These are phyloP conservation scores for Coremacera marginata DNA, from an alignment of 2,888 invertebrate species.

Conservation along the genomic window DNA sequence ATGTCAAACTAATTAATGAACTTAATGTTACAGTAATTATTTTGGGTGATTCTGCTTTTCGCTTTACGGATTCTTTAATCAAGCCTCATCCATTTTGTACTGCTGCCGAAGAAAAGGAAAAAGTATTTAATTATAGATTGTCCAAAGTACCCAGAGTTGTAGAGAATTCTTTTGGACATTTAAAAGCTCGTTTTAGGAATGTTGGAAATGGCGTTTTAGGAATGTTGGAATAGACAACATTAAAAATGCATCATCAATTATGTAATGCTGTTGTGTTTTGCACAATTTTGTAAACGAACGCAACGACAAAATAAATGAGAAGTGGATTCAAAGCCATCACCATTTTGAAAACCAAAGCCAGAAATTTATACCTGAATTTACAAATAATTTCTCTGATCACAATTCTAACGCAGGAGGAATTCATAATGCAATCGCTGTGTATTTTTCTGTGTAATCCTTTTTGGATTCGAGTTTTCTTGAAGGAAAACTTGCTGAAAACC, in stretches of 20 bases:
- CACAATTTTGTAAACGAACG: background rate
- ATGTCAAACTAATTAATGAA: background rate
- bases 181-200: background rate
- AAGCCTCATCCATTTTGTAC: constrained; percentile 40
- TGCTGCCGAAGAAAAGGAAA: background rate
- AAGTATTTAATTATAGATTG: constrained; percentile 27
- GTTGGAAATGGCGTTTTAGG: constrained; percentile 7
- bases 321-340: too few species aligned
- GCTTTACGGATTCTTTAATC: constrained; percentile 36
- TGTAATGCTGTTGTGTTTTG: background rate
- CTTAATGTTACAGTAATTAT: constrained; percentile 24
- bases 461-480: too few species aligned
- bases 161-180: constrained; percentile 30
- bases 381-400: too few species aligned
- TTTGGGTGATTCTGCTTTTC: constrained; percentile 41
- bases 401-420: too few species aligned
- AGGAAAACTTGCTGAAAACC: too few species aligned
- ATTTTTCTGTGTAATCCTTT: too few species aligned
- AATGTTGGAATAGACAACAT: constrained; percentile 14
- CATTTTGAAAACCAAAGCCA: too few species aligned
- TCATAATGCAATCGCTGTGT: too few species aligned
- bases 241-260: background rate
- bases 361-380: too few species aligned
- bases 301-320: too few species aligned
- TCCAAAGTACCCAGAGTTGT: constrained; percentile 18